Conservation (phyloP, 2,888 invertebrate genomes). For the Drosophila vallismaia region DNA sequence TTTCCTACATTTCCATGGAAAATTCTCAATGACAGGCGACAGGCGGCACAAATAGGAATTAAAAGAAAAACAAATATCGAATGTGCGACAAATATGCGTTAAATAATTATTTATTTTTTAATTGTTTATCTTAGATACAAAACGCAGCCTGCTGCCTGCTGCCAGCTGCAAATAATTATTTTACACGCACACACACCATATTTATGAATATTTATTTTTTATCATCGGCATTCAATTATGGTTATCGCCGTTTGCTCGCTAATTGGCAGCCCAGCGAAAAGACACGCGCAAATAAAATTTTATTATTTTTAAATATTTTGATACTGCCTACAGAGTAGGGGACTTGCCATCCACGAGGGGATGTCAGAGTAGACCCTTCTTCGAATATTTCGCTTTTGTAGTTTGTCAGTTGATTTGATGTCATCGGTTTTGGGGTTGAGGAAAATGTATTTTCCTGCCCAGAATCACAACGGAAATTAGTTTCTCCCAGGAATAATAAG, state of each 20-base stretch:
- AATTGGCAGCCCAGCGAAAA: conserved; percentile 51
- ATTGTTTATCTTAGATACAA: conserved; percentile 45
- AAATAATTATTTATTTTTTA: conserved; percentile 56
- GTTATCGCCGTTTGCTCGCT: conserved; percentile 59
- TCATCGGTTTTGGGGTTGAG: conserved; percentile 9
- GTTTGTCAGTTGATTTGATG: conserved; percentile 22
- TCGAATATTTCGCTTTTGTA: not conserved
- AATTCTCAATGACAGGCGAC: conserved; percentile 26
- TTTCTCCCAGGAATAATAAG: conserved; percentile 55
- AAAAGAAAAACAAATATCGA: conserved; percentile 36
- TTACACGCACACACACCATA: conserved; percentile 35
- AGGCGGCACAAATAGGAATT: no score
- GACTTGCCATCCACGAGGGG: no score
- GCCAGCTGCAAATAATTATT: conserved; percentile 48
- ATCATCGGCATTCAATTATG: conserved; percentile 69
- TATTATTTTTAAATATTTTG: conserved; percentile 39
- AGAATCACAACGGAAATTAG: conserved; percentile 71
- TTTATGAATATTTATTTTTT: conserved; percentile 45
- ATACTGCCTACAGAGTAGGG: not conserved
- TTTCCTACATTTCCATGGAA: conserved; percentile 24
- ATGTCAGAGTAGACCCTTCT: not conserved
- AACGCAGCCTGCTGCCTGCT: conserved; percentile 18
- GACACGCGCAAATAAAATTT: conserved; percentile 57
- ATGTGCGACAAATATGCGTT: conserved; percentile 48
- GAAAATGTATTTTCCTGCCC: conserved; percentile 15